These are phyloP conservation scores for Paramisgurnus dabryanus DNA, from an alignment of 2,113 vertebrate species.

Conservation along the genomic window DNA sequence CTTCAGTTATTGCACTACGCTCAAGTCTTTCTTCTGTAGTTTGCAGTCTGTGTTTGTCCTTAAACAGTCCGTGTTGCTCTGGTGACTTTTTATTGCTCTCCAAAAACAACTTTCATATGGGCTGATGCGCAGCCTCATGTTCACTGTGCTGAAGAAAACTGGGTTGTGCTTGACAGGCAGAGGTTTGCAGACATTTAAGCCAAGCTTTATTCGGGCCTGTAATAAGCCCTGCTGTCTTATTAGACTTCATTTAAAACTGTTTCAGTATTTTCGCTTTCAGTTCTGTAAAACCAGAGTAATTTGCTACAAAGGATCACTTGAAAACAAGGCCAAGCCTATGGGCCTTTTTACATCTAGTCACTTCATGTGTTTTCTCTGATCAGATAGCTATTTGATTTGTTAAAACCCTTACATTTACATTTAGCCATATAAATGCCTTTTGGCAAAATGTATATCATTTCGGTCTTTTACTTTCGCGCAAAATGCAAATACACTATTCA, in stretches of 20 bases:
- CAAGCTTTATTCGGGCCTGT: neutral
- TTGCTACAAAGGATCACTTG: too few relatives aligned
- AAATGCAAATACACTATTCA: too few relatives aligned
- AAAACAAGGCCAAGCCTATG: too few relatives aligned
- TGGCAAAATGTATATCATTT: too few relatives aligned
- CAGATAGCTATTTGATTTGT: too few relatives aligned
- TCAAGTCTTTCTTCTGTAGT: neutral
- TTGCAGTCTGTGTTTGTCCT: conserved; percentile 7
- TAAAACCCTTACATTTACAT: too few relatives aligned
- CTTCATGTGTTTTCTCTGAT: too few relatives aligned
- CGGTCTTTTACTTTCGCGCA: too few relatives aligned
- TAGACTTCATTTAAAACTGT: conserved; percentile 10
- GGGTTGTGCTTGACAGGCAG: neutral
- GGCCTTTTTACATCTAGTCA: too few relatives aligned
- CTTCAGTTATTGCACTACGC: neutral
- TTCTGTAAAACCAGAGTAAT: too few relatives aligned
- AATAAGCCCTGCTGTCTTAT: conserved; percentile 14
- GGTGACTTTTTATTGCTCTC: neutral
- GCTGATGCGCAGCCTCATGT: neutral
- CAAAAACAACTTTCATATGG: neutral
- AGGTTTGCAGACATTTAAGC: conserved; percentile 1
- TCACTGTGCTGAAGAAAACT: conserved; percentile 3
- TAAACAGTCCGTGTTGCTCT: neutral
- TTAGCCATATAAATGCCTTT: too few relatives aligned
- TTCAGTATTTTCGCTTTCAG: neutral